Evolutionary conservation across 2,797 vertebrate genomes (phyloP), one percentile per base, ranked within the genome.

Genomic region (Xenops minutus): DNA sequence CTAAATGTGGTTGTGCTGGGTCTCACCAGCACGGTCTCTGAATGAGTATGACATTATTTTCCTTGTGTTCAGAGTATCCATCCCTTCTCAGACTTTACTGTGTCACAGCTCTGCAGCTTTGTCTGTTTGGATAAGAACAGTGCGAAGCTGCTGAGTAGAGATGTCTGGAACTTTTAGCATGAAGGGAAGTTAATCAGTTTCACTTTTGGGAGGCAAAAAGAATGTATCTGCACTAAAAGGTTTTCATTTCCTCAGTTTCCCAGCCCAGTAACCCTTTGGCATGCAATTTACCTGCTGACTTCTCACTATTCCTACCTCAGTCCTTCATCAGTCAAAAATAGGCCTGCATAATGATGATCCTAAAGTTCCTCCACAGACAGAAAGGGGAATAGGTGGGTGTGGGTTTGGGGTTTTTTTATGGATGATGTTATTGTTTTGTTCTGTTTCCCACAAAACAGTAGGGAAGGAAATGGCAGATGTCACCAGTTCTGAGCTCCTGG

Each of bases 131-230:
- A 51, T 87, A 77, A 73, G 72, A 80, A 36, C 18, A 62, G 52
- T 8, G 27, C 56, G 75, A 95, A 91, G 46, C 48, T 93, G 84
- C 81, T 91, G 91, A 91, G 52, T 58, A 82, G 77, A 72, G 63
- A 49, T 79, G 27, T 89, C 75, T 91, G 64, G 39, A 85, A 44
- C 56, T 72, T 93, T 78, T 63, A 81, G 22, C 26, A 36, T 9
- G 37, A 32, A 63, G 36, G 27, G 46, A 85, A 86, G 62, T 49
- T 0, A 48, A 89, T 78, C n/a, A 51, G 9, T 64, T 87, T 62
- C 52, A 10, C 51, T 76, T 92, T 67, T 17, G 32, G 46, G 36
- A 41, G 27, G 27, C 8, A 79, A 76, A 84, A 81, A 81, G 39
- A 66, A 22, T 8, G 9, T 62, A 30, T 61, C 51, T 77, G 29